phyloP scores from a whole-genome alignment of 2,797 vertebrate genomes.

The Sebastolobus alascanus region DNA sequence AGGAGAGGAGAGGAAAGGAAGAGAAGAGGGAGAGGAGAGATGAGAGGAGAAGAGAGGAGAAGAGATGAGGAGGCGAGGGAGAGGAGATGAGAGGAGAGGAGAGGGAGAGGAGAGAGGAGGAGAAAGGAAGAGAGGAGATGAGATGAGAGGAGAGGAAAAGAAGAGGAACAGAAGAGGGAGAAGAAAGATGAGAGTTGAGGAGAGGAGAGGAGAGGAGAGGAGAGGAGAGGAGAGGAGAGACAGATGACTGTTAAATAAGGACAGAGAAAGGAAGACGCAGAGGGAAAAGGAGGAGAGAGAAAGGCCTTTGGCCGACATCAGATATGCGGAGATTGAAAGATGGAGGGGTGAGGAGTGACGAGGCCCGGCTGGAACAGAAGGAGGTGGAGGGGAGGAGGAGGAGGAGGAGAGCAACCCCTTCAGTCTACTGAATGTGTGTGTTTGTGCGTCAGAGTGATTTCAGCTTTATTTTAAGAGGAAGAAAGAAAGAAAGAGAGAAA shows the following conservation, averaged over 20 bases:
- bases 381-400: conserved; percentile 19
- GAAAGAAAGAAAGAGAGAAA: conserved; percentile 18
- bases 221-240: neutral
- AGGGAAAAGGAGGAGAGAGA: conserved; percentile 3
- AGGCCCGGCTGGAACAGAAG: conserved; percentile 44
- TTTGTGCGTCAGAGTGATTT: conserved; percentile 25
- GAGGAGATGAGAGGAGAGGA: neutral
- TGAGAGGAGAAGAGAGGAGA: neutral
- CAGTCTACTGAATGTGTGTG: conserved; percentile 31
- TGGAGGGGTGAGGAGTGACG: conserved; percentile 54
- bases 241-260: neutral
- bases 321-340: conserved; percentile 39
- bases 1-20: neutral
- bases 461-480: conserved; percentile 44
- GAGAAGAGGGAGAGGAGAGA: too few relatives aligned
- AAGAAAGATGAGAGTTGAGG: neutral
- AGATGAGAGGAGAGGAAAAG: neutral
- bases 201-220: neutral
- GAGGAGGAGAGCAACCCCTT: conserved; percentile 49
- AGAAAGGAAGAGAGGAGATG: neutral
- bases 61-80: neutral
- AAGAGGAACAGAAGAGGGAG: neutral
- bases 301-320: conserved; percentile 45
- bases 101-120: too few relatives aligned
- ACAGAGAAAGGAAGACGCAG: neutral